These are phyloP conservation scores for Dasypus novemcinctus DNA, from an alignment of 2,113 vertebrate species.

Conservation along the genomic window DNA sequence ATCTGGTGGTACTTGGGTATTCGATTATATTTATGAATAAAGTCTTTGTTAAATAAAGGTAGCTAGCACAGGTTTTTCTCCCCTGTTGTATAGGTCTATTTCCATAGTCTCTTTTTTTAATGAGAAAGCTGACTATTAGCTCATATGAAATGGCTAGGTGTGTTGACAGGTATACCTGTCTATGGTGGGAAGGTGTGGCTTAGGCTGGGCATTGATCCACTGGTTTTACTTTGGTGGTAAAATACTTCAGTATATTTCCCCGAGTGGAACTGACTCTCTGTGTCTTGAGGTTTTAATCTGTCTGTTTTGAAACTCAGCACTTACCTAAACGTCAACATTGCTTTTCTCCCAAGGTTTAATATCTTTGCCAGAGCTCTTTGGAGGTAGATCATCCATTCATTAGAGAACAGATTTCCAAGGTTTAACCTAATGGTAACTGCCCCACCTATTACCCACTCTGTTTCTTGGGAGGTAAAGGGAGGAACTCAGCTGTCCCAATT, in stretches of 20 bases:
- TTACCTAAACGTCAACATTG: neutral
- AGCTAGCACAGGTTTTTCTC: neutral
- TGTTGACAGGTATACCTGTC: neutral
- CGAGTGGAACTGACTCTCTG: neutral
- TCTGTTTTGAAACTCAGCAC: neutral
- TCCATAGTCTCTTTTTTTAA: neutral
- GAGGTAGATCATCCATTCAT: neutral
- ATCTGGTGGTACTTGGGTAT: neutral
- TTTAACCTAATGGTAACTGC: neutral
- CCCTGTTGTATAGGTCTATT: neutral
- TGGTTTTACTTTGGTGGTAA: neutral
- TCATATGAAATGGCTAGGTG: neutral
- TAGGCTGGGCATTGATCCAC: neutral
- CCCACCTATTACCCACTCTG: neutral
- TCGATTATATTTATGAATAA: neutral
- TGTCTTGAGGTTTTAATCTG: conserved; percentile 12
- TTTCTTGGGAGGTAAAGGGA: neutral
- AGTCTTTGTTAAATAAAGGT: neutral
- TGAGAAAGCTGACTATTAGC: neutral
- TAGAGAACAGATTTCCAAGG: neutral
- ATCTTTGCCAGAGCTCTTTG: neutral
- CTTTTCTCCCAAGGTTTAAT: neutral
- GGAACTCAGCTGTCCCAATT: neutral
- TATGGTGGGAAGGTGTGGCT: neutral
- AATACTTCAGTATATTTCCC: neutral